These are phyloP conservation scores for Eulithis testata DNA, from an alignment of 2,888 invertebrate species.

Conservation along the genomic window DNA sequence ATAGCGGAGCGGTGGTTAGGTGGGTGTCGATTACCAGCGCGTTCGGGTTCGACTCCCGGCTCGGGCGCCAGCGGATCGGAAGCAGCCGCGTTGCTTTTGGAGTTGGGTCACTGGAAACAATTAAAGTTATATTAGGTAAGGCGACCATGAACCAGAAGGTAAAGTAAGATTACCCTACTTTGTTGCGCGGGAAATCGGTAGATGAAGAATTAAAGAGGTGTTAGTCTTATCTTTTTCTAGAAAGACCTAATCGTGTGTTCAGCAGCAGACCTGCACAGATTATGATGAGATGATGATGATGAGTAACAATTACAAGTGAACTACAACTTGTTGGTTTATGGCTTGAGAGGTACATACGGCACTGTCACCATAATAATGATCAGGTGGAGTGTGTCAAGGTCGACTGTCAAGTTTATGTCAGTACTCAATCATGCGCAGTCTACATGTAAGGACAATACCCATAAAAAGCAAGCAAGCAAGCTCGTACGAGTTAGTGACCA, in stretches of 20 bases:
- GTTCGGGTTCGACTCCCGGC: slow-evolving; percentile 63
- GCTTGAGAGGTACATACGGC: not conserved
- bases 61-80: slow-evolving; percentile 70
- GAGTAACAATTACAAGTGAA: too few species aligned
- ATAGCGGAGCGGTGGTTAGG: slow-evolving; percentile 64
- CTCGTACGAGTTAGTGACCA: too few species aligned
- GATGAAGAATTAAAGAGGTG: too few species aligned
- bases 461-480: too few species aligned
- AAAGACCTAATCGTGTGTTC: too few species aligned
- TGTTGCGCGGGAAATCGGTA: too few species aligned
- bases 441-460: too few species aligned
- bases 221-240: too few species aligned
- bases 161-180: too few species aligned
- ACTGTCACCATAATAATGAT: slow-evolving; percentile 5
- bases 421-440: not conserved
- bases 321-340: too few species aligned
- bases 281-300: too few species aligned
- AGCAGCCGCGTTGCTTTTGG: slow-evolving; percentile 58
- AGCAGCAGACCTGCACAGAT: too few species aligned
- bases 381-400: slow-evolving; percentile 3
- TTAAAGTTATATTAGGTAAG: not conserved
- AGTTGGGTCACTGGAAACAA: slow-evolving; percentile 72
- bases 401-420: not conserved
- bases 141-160: not conserved
- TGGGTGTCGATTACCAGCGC: slow-evolving; percentile 67